Conservation (phyloP, 1,140 invertebrate genomes). For the Solenopsis invicta region DNA sequence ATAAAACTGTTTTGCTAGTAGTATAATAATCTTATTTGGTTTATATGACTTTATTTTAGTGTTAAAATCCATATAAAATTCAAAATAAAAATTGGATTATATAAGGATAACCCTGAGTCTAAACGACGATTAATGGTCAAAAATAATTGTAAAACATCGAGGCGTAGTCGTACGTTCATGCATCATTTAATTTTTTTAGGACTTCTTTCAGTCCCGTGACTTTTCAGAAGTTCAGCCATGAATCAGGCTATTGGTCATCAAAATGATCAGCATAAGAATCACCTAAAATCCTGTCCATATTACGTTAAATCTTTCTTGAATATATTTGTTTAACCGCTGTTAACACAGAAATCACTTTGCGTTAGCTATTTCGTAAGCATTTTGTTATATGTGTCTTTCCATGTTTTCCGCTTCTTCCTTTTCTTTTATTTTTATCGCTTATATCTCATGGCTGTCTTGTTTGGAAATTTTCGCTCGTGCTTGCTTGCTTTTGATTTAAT, state of each 20-base stretch:
- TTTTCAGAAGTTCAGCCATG: neutral
- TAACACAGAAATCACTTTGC: neutral
- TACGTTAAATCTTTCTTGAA: neutral
- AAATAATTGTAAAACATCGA: conserved; percentile 37
- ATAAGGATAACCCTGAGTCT: neutral
- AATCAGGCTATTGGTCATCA: neutral
- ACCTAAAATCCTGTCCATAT: neutral
- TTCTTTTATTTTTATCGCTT: conserved; percentile 2
- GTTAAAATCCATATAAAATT: neutral
- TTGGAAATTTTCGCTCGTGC: neutral
- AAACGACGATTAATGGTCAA: neutral
- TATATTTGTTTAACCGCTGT: neutral
- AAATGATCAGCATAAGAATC: neutral
- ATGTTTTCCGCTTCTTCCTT: neutral
- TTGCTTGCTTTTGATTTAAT: conserved; percentile 25
- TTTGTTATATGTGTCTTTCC: neutral
- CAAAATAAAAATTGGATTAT: neutral
- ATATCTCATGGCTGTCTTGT: neutral
- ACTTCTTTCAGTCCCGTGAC: neutral
- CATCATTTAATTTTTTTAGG: neutral
- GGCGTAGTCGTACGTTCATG: conserved; percentile 21
- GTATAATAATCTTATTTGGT: neutral
- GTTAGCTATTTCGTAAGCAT: neutral
- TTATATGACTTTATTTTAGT: neutral
- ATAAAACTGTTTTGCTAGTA: neutral